phyloP scores from a whole-genome alignment of 2,797 vertebrate genomes.

The Gallinago stenura region DNA sequence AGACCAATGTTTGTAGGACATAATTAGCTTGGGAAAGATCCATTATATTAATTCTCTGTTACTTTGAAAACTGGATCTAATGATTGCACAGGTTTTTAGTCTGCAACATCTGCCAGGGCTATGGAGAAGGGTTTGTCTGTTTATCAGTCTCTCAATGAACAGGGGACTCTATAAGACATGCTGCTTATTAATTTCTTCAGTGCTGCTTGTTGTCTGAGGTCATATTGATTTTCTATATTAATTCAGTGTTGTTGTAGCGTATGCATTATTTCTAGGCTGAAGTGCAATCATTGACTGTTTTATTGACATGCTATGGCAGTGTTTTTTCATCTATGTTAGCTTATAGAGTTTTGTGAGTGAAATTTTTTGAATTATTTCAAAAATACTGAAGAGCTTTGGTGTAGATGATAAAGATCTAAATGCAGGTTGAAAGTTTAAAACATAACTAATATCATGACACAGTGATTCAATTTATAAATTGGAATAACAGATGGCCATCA shows the following conservation, averaged over 20 bases:
- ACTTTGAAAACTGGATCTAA: not conserved
- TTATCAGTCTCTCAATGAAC: conserved; percentile 11
- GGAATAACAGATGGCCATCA: not conserved
- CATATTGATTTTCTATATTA: conserved; percentile 70
- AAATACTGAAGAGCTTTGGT: not conserved
- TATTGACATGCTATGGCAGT: not conserved
- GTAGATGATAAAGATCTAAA: not conserved
- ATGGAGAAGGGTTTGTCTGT: conserved; percentile 22
- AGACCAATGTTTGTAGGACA: not conserved
- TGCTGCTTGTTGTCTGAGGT: conserved; percentile 49
- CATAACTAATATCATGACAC: not conserved
- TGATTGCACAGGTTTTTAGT: not conserved
- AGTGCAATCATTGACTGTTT: not conserved
- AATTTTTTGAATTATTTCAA: not conserved
- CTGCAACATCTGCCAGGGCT: conserved; percentile 38
- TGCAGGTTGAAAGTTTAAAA: not conserved
- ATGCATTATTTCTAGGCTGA: conserved; percentile 52
- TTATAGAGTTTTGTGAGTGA: not conserved
- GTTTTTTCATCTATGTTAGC: not conserved
- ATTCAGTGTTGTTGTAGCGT: not conserved
- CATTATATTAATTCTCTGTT: not conserved
- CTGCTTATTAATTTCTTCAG: conserved; percentile 49
- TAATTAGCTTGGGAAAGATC: not conserved
- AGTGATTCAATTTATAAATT: not conserved
- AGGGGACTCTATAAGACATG: conserved; percentile 17